phyloP scores from a whole-genome alignment of 1,140 invertebrate species.

The Sarcophaga bullata region DNA sequence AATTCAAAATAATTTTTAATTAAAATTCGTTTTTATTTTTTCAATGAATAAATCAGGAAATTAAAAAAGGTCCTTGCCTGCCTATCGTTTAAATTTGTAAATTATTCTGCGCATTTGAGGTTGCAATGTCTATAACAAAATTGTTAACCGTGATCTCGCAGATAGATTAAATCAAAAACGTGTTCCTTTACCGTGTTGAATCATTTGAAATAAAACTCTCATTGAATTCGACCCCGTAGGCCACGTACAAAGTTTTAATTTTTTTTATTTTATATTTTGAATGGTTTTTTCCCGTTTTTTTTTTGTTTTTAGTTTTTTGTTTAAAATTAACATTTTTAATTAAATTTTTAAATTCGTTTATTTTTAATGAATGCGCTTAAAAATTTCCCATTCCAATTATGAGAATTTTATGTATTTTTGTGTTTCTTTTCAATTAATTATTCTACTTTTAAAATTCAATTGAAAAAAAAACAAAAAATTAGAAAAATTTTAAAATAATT shows the following conservation, averaged over 20 bases:
- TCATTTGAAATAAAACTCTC: constrained; percentile 56
- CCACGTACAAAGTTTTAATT: constrained; percentile 52
- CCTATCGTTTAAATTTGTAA: background rate
- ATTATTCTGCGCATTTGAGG: constrained; percentile 64
- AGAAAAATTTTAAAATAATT: too few species aligned
- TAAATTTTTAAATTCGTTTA: background rate
- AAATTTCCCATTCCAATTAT: background rate
- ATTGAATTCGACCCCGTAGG: constrained; percentile 65
- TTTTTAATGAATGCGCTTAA: background rate
- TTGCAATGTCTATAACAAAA: constrained; percentile 56
- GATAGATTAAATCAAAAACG: constrained; percentile 59
- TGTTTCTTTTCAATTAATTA: background rate
- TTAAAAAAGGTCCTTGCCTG: background rate
- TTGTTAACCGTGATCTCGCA: constrained; percentile 64
- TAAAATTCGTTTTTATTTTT: background rate
- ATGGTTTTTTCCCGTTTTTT: background rate
- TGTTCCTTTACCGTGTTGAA: constrained; percentile 64
- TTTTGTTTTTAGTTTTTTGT: background rate
- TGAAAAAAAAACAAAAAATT: too few species aligned
- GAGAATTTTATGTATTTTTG: constrained; percentile 8
- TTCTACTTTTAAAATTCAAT: too few species aligned
- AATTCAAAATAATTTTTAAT: background rate
- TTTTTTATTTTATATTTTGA: constrained; percentile 3
- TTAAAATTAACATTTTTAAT: background rate
- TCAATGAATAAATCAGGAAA: background rate